Evolutionary conservation across 2,113 vertebrate genomes (phyloP).

Genomic region (Marcusenius ussheri): DNA sequence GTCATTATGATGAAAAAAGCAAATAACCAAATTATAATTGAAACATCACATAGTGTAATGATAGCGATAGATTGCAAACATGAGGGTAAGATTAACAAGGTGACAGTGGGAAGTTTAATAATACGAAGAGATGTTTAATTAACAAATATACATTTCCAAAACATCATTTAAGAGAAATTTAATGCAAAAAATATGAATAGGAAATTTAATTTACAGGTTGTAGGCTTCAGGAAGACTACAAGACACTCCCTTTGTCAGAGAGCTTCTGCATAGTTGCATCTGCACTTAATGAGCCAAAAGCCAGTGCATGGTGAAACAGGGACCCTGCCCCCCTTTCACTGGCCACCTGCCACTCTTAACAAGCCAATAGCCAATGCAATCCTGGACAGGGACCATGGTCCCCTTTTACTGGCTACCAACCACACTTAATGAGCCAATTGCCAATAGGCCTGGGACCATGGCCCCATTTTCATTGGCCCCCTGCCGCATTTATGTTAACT

Average conservation of each 20-base stretch:
- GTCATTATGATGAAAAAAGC: background rate
- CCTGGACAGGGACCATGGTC: too few relatives aligned
- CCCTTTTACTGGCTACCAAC: too few relatives aligned
- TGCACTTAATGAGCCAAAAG: background rate
- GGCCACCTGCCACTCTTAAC: too few relatives aligned
- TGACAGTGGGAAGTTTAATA: background rate
- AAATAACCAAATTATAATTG: background rate
- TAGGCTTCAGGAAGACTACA: background rate
- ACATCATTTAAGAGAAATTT: background rate
- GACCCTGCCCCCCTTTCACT: too few relatives aligned
- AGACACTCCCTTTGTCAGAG: background rate
- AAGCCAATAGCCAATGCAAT: too few relatives aligned
- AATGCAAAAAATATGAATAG: background rate
- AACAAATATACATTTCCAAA: background rate
- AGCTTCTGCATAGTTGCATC: background rate
- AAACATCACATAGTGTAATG: background rate
- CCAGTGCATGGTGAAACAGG: too few relatives aligned
- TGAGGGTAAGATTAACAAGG: background rate
- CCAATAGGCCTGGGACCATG: background rate
- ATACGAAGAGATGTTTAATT: background rate
- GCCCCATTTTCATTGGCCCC: background rate
- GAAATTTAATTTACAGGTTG: background rate
- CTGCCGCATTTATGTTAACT: background rate
- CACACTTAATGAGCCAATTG: background rate
- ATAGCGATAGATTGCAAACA: background rate